Conservation (phyloP, 2,888 invertebrate species). For the Platypus cylindrus region DNA sequence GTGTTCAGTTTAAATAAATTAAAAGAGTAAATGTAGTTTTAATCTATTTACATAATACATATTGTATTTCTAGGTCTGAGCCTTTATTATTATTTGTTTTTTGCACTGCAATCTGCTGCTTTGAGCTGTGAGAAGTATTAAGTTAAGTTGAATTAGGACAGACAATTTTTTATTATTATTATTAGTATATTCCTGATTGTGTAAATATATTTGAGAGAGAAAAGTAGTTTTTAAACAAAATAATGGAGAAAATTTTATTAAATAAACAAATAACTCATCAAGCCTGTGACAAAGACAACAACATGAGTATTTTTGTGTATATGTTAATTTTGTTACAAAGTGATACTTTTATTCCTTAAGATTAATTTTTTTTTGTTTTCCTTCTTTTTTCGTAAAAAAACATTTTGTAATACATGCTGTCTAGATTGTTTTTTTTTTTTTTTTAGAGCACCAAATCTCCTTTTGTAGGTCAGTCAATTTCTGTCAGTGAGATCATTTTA, state of each 20-base stretch:
- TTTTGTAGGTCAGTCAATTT: constrained; percentile 20
- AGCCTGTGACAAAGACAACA: constrained; percentile 15
- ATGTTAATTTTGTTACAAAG: constrained; percentile 34
- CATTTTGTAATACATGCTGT: constrained; percentile 26
- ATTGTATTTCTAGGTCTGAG: constrained; percentile 26
- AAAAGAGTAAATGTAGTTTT: constrained; percentile 12
- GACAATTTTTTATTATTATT: too few relatives aligned
- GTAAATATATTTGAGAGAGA: too few relatives aligned
- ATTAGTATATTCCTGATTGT: too few relatives aligned
- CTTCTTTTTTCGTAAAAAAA: too few relatives aligned
- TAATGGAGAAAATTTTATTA: too few relatives aligned
- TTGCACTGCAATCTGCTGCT: constrained; percentile 27
- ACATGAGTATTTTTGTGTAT: constrained; percentile 26
- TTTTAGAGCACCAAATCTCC: constrained; percentile 14
- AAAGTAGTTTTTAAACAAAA: too few relatives aligned
- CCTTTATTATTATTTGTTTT: too few relatives aligned
- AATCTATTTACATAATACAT: neutral
- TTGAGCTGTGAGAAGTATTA: constrained; percentile 29
- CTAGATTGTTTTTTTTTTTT: constrained; percentile 16
- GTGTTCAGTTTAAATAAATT: constrained; percentile 27
- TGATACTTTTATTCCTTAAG: constrained; percentile 33
- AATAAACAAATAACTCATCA: too few relatives aligned
- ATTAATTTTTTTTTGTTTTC: constrained; percentile 31
- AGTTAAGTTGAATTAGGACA: too few relatives aligned
- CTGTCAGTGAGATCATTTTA: constrained; percentile 32